Evolutionary conservation across 2,797 vertebrate species (phyloP).

Genomic region (Euthynnus affinis): DNA sequence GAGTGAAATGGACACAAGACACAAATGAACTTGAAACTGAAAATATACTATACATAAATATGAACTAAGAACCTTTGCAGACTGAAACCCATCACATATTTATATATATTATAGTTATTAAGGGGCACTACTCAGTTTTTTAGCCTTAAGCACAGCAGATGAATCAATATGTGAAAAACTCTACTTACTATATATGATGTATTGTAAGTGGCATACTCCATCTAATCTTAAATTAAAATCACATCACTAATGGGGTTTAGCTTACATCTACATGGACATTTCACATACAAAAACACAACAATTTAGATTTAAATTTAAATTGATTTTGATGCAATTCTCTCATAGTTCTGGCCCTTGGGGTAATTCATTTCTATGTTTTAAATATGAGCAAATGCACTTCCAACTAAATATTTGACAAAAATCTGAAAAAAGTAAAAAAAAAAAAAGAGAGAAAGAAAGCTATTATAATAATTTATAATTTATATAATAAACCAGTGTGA

Average conservation of each 20-base stretch:
- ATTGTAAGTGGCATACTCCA: not conserved
- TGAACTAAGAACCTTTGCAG: not conserved
- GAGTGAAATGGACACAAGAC: not conserved
- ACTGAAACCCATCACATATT: not conserved
- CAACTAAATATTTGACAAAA: too few relatives aligned
- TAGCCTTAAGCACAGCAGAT: not conserved
- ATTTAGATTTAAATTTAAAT: not conserved
- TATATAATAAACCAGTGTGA: not conserved
- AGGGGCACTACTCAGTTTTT: not conserved
- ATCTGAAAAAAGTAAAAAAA: not conserved
- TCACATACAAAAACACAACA: not conserved
- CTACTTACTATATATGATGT: too few relatives aligned
- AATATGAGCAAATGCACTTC: too few relatives aligned
- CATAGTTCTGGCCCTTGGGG: not conserved
- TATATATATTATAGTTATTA: too few relatives aligned
- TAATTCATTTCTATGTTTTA: not conserved
- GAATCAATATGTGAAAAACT: too few relatives aligned
- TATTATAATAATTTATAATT: too few relatives aligned
- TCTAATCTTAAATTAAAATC: not conserved
- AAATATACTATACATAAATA: constrained; percentile 3
- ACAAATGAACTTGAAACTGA: not conserved
- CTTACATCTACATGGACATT: not conserved
- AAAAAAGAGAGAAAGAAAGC: not conserved
- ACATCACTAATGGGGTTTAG: not conserved
- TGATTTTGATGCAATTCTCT: not conserved